These are phyloP conservation scores for Mycteria americana DNA, from an alignment of 2,797 vertebrate genomes.

Conservation along the genomic window DNA sequence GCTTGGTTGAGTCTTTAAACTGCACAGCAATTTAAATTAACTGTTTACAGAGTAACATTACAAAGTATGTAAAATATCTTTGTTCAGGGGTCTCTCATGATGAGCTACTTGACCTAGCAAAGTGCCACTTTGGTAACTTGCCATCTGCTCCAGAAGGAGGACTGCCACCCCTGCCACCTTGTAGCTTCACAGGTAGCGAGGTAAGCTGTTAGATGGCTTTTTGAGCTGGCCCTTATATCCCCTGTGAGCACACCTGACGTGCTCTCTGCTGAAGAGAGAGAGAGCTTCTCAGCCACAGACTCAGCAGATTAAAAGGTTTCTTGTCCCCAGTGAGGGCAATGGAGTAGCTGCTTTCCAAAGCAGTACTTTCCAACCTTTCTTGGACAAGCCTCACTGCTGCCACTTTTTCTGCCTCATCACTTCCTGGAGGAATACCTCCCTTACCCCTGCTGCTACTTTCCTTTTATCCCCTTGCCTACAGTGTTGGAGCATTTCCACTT, in stretches of 20 bases:
- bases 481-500: neutral
- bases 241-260: neutral
- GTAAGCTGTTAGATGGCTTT: constrained; percentile 69
- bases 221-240: neutral
- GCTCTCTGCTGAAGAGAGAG: neutral
- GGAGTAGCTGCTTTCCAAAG: neutral
- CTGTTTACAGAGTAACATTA: neutral
- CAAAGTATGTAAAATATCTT: neutral
- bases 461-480: neutral
- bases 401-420: neutral
- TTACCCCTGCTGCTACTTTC: neutral
- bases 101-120: constrained; percentile 89
- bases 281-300: neutral
- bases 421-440: neutral
- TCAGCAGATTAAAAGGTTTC: neutral
- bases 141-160: constrained; percentile 82
- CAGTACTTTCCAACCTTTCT: neutral
- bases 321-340: rapidly evolving
- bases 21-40: neutral
- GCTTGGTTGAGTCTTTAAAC: neutral
- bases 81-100: constrained; percentile 87
- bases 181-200: constrained; percentile 95
- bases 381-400: neutral
- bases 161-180: constrained; percentile 83
- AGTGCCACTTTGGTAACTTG: constrained; percentile 92